Evolutionary conservation across 2,113 vertebrate genomes (phyloP), one percentile per base, ranked within the genome.

Genomic region (Rhinolophus ferrumequinum): DNA sequence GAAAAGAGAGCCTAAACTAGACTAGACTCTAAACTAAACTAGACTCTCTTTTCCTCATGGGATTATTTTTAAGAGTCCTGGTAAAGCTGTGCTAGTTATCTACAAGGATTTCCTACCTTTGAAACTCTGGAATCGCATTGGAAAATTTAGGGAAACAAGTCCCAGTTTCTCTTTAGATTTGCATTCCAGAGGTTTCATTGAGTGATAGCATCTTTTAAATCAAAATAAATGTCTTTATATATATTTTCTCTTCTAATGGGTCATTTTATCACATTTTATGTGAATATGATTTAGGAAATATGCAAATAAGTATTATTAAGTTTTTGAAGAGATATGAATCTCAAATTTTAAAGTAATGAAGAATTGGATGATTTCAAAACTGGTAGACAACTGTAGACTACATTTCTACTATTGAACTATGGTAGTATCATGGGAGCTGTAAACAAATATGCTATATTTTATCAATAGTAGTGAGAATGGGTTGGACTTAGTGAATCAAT

Each of bases 321-420:
- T 38, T 54, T 70, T 77, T 47, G 10, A 82, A 70, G n/a, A 62
- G 22, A 16, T 33, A 66, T 47, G 13, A 52, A 58, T 64, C 19
- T 67, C 18, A 58, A 52, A 58, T 73, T 88, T 91, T 76, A 86
- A 96, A 64, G 8, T 66, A 35, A 84, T 73, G 12, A 80, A 67
- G 38, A 52, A 84, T 52, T 35, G 12, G 2, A 76, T 77, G 35
- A 93, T 60, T 56, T 83, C n/a, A 91, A 83, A 58, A 28, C 16
- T 79, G 13, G 28, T 28, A 11, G 28, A 67, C 6, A 77, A 73
- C 8, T 69, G 19, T 19, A 76, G 41, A 79, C 28, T 26, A 38
- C 30, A 72, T 66, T 67, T 88, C 38, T 79, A 16, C 18, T 88
- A 7, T 88, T 41, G 41, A 70, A 50, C 44, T 47, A 16, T 47